These are phyloP conservation scores for Diploscapter pachys DNA, from an alignment of 1,140 invertebrate genomes.

Conservation along the genomic window DNA sequence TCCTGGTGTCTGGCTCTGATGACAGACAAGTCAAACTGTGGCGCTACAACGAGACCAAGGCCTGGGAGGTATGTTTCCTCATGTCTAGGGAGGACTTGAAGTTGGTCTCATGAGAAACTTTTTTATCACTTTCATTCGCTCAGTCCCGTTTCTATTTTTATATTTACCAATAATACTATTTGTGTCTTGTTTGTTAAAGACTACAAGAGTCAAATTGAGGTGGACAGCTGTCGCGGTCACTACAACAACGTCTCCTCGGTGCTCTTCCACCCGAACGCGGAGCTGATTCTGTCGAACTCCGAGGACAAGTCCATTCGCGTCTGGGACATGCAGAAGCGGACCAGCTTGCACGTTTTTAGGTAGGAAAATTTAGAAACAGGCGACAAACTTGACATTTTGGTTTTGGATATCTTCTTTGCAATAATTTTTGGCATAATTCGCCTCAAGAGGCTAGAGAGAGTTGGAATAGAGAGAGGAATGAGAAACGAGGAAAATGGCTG, in stretches of 20 bases:
- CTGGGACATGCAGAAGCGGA: constrained; percentile 97
- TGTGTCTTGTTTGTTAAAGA: background rate
- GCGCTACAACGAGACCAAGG: constrained; percentile 96
- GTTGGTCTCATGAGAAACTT: too few species aligned
- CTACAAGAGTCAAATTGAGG: background rate
- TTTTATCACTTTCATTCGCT: too few species aligned
- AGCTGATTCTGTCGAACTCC: constrained; percentile 91
- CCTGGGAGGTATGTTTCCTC: constrained; percentile 79
- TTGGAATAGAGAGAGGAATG: too few species aligned
- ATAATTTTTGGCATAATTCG: too few species aligned
- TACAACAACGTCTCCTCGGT: constrained; percentile 99
- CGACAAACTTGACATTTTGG: too few species aligned
- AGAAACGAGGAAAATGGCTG: too few species aligned
- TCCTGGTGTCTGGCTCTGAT: constrained; percentile 95
- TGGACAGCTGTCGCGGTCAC: constrained; percentile 94
- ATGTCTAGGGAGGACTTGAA: too few species aligned
- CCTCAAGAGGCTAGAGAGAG: too few species aligned
- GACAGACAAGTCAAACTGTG: constrained; percentile 95
- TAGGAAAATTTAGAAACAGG: background rate
- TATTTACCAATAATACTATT: background rate
- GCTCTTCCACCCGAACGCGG: constrained; percentile 92
- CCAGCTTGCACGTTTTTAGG: constrained; percentile 89
- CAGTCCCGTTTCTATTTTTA: background rate
- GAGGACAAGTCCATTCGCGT: constrained; percentile 97
- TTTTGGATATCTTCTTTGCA: background rate